phyloP scores from a whole-genome alignment of 2,888 invertebrate genomes.

The Conistra vaccinii region DNA sequence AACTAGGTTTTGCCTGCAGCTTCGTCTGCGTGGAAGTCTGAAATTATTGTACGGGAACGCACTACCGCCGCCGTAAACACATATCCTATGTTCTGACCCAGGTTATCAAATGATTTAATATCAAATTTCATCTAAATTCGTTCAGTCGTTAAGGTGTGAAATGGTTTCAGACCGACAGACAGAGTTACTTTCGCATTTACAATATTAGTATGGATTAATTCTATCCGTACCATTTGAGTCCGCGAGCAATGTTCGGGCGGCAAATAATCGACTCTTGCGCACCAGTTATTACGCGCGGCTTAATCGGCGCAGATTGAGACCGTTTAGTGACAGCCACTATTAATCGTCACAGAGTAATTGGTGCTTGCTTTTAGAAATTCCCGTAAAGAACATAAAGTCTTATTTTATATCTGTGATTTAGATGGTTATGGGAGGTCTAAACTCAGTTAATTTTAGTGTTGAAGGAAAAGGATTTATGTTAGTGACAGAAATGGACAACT shows the following conservation, averaged over 20 bases:
- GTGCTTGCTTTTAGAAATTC: slow-evolving; percentile 20
- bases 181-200: background rate
- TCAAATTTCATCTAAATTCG: background rate
- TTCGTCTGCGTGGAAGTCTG: background rate
- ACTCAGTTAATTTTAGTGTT: background rate
- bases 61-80: background rate
- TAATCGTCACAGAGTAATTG: slow-evolving; percentile 44
- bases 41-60: background rate
- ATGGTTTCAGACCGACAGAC: background rate
- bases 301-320: slow-evolving; percentile 51
- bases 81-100: background rate
- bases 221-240: slow-evolving; percentile 30
- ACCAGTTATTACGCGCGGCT: slow-evolving; percentile 43
- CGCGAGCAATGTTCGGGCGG: slow-evolving; percentile 23
- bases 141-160: background rate
- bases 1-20: background rate
- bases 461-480: background rate
- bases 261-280: slow-evolving; percentile 44
- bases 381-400: slow-evolving; percentile 21
- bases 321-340: slow-evolving; percentile 52
- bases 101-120: background rate
- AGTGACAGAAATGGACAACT: no score
- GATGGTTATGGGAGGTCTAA: background rate
- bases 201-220: slow-evolving; percentile 1
- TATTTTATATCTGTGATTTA: slow-evolving; percentile 9